Base-by-base conservation (phyloP, 2,888 invertebrate genomes). In the Epinotia bilunana region DNA sequence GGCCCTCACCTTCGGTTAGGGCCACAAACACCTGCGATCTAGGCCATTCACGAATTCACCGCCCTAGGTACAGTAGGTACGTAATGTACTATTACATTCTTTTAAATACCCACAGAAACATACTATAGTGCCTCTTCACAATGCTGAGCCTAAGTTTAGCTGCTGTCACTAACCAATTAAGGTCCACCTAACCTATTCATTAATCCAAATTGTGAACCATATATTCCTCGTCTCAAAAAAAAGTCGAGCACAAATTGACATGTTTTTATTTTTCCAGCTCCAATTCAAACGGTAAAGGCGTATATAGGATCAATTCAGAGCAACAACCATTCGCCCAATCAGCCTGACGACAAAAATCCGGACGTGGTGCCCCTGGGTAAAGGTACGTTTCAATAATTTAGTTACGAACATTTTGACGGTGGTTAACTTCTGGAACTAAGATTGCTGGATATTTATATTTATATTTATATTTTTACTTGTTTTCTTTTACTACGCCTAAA, bases 331-430 rank as follows among this genome's bases (percentile, higher is more conserved):
- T 93, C 94, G 12, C 94, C 96, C 23, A 96, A 97, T 85, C 95
- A 97, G 86, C 96, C 97, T 83, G 98, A 98, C 86, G 98, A 98
- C 90, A 97, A 96, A 88, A 98, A 98, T 94, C 98, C 98, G 43
- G 98, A 98, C 88, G 97, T 98, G 79, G 97, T 98, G 77, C 98
- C 98, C 43, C 96, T 97, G 81, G 97, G 97, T 87, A 97, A 97
- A 96, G 97, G 98, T 97, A 94, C 46, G 73, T 73, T 13, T 63
- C 18, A 11, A 4, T 55, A 18, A 39, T 12, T 13, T 39, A n/a
- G 33, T 28, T 28, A 2, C 23, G 3, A 60, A 61, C 57, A 20
- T 57, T 57, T 57, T 60, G 13, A 28, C 16, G 16, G 12, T 12
- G 6, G 28, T 13, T 60, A 4, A 13, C 20, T 58, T 13, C 16